Evolutionary conservation across 2,888 invertebrate genomes (phyloP).

Genomic region (Argynnis bischoffii): DNA sequence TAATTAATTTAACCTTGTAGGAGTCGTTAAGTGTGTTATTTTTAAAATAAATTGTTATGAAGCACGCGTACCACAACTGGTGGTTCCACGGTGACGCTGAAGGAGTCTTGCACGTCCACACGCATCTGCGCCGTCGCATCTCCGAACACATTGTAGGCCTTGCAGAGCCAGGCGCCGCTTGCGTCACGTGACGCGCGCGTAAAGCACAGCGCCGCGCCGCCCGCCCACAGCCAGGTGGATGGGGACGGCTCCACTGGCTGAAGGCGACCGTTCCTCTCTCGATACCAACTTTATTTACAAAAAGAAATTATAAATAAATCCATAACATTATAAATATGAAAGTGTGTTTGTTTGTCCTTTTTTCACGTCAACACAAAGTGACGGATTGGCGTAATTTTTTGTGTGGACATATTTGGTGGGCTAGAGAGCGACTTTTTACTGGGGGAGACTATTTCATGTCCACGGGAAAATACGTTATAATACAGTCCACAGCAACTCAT

Average conservation of each 20-base stretch:
- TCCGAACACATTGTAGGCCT: slow-evolving; percentile 86
- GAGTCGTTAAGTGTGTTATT: too few relatives aligned
- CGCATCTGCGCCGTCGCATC: slow-evolving; percentile 84
- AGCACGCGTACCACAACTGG: slow-evolving; percentile 73
- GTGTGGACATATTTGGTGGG: too few relatives aligned
- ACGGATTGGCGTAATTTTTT: background rate
- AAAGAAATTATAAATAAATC: too few relatives aligned
- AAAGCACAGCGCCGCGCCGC: slow-evolving; percentile 86
- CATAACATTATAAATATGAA: background rate
- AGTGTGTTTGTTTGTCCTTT: too few relatives aligned
- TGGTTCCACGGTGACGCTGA: slow-evolving; percentile 83
- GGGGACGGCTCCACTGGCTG: slow-evolving; percentile 51
- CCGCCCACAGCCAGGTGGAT: slow-evolving; percentile 85
- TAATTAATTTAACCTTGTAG: too few relatives aligned
- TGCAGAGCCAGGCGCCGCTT: slow-evolving; percentile 86
- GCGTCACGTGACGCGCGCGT: slow-evolving; percentile 83
- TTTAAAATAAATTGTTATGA: too few relatives aligned
- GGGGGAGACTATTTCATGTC: too few relatives aligned
- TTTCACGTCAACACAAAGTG: background rate
- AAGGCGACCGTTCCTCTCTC: slow-evolving; percentile 79
- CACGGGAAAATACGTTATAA: too few relatives aligned
- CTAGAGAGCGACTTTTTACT: too few relatives aligned
- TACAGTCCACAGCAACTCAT: too few relatives aligned
- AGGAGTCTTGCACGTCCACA: slow-evolving; percentile 83
- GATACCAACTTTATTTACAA: slow-evolving; percentile 74